Percentiles rank a stretch among this genome's conserved stretches.
phyloP scores from a whole-genome alignment of 2,888 invertebrate genomes.

The Patella caerulea region DNA sequence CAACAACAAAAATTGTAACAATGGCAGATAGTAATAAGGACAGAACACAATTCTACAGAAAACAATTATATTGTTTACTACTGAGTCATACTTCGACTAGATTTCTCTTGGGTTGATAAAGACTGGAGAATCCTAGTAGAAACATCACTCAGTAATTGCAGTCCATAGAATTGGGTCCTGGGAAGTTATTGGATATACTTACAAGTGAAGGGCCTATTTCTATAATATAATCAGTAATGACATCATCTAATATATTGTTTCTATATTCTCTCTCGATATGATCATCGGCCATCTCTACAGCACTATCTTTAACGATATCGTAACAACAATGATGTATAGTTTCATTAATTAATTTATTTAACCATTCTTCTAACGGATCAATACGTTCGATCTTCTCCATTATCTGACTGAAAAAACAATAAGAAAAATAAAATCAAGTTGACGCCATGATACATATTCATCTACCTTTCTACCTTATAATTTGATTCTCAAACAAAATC shows the following conservation, averaged over 20 bases:
- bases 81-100: too few relatives aligned
- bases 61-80: too few relatives aligned
- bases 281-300: conserved; percentile 48
- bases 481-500: too few relatives aligned
- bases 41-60: too few relatives aligned
- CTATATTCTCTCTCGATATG: conserved; percentile 44
- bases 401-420: conserved; percentile 45
- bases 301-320: conserved; percentile 50
- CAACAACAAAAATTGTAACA: too few relatives aligned
- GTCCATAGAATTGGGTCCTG: too few relatives aligned
- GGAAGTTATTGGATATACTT: conserved; percentile 13
- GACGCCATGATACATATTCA: too few relatives aligned
- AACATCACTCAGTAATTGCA: too few relatives aligned
- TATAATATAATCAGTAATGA: conserved; percentile 48
- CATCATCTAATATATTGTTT: conserved; percentile 41
- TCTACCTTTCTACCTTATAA: too few relatives aligned
- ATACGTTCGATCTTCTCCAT: conserved; percentile 34
- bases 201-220: conserved; percentile 51
- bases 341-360: conserved; percentile 48
- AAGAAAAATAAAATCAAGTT: neutral
- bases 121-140: too few relatives aligned
- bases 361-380: conserved; percentile 53
- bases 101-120: too few relatives aligned
- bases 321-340: conserved; percentile 42
- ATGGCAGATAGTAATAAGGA: too few relatives aligned